Evolutionary conservation across 2,888 invertebrate genomes (phyloP).

Genomic region (Hyposoter didymator): DNA sequence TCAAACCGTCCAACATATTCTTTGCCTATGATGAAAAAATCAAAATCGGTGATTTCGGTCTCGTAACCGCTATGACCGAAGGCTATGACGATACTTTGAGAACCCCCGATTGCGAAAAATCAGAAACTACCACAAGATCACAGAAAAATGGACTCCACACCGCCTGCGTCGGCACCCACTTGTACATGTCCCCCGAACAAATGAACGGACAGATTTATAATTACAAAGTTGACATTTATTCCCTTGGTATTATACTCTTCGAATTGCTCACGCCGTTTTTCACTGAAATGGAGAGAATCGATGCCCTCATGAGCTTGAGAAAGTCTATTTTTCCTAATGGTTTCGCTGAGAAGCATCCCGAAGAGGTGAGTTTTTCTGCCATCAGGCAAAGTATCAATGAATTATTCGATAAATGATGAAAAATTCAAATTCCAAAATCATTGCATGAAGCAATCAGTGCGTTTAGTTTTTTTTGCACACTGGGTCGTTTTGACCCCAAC

Average conservation of each 20-base stretch:
- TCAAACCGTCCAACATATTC: constrained; percentile 97
- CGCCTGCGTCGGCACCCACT: constrained; percentile 92
- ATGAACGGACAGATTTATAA: constrained; percentile 90
- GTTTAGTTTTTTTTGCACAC: too few relatives aligned
- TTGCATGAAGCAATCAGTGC: neutral
- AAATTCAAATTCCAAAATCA: neutral
- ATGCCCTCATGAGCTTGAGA: constrained; percentile 88
- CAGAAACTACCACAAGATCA: constrained; percentile 73
- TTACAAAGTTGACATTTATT: constrained; percentile 98
- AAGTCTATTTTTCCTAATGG: constrained; percentile 89
- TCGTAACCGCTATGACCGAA: constrained; percentile 95
- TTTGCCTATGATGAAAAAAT: constrained; percentile 95
- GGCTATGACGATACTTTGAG: constrained; percentile 81
- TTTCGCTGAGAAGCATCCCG: constrained; percentile 88
- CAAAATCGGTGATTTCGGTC: constrained; percentile 99
- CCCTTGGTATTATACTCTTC: constrained; percentile 96
- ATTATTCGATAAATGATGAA: neutral
- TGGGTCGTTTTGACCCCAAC: too few relatives aligned
- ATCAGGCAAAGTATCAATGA: neutral
- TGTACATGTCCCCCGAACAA: constrained; percentile 99
- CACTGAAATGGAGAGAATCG: constrained; percentile 95
- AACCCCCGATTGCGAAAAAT: constrained; percentile 77
- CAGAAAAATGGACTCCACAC: constrained; percentile 84
- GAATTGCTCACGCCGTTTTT: constrained; percentile 95
- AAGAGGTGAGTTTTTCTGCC: constrained; percentile 86